phyloP scores from a whole-genome alignment of 2,113 vertebrate genomes.

The Cyprinodon tularosa region DNA sequence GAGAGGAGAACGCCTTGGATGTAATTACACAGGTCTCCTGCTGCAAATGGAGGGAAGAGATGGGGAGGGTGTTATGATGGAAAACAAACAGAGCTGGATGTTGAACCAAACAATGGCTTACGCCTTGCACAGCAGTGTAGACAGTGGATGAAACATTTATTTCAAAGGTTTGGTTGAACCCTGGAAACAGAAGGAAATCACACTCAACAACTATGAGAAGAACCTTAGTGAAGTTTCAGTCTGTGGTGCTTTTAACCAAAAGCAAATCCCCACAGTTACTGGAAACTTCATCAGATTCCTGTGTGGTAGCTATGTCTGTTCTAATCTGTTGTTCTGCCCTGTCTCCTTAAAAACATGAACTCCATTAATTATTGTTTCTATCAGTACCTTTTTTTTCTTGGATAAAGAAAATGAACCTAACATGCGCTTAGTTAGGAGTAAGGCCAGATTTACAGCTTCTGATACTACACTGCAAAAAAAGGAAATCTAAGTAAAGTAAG shows the following conservation, averaged over 20 bases:
- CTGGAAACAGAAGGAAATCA: slow-evolving; percentile 6
- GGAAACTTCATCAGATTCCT: background rate
- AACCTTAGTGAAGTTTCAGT: slow-evolving; percentile 17
- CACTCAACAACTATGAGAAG: slow-evolving; percentile 3
- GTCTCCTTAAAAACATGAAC: background rate
- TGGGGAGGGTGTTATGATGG: slow-evolving; percentile 30
- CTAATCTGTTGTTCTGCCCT: background rate
- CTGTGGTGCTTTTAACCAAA: background rate
- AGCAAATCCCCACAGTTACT: background rate
- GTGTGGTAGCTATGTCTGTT: background rate
- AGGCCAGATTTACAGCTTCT: too few species aligned
- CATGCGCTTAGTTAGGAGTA: background rate
- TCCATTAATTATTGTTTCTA: background rate
- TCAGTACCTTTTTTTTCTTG: background rate
- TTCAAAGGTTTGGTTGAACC: slow-evolving; percentile 20
- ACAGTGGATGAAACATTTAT: slow-evolving; percentile 27
- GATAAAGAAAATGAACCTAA: background rate
- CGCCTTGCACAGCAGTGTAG: slow-evolving; percentile 22
- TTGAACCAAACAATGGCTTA: slow-evolving; percentile 53
- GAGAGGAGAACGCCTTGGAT: slow-evolving; percentile 54
- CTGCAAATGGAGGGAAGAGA: slow-evolving; percentile 55
- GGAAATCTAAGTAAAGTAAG: too few species aligned
- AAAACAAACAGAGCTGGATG: slow-evolving; percentile 55
- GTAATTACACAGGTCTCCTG: slow-evolving; percentile 69
- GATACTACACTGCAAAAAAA: too few species aligned